Evolutionary conservation across 2,113 vertebrate species (phyloP).

Genomic region (Arizona elegans): DNA sequence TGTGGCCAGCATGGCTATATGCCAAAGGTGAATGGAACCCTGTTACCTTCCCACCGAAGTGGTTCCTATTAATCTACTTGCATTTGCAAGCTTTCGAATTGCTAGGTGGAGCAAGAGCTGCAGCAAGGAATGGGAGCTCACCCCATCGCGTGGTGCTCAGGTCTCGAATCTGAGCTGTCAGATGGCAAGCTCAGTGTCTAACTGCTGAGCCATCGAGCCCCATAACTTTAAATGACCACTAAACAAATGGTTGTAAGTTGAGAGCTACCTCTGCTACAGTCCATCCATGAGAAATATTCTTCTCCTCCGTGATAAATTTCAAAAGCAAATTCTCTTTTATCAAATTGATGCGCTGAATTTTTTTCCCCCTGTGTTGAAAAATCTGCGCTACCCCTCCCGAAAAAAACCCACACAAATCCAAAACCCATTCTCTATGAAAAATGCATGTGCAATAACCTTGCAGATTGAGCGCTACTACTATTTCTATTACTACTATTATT

Average conservation of each 20-base stretch:
- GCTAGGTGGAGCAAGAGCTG: neutral
- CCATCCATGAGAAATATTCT: neutral
- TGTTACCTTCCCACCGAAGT: neutral
- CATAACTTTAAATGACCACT: neutral
- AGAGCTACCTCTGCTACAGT: neutral
- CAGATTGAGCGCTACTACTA: neutral
- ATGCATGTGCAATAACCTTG: neutral
- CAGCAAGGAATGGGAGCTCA: neutral
- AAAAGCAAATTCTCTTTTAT: neutral
- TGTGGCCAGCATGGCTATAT: neutral
- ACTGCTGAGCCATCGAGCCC: neutral
- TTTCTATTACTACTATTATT: neutral
- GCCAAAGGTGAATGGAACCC: neutral
- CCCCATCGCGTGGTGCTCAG: accelerated
- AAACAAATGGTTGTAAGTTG: neutral
- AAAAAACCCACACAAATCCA: neutral
- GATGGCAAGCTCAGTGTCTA: neutral
- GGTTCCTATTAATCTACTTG: neutral
- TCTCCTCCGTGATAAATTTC: neutral
- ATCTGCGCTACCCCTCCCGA: neutral
- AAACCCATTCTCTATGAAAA: neutral
- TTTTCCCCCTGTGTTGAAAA: neutral
- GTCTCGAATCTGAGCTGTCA: neutral
- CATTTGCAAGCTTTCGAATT: neutral
- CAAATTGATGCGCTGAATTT: neutral